Evolutionary conservation across 2,888 invertebrate species (phyloP).

Genomic region (Pollenia angustigena): DNA sequence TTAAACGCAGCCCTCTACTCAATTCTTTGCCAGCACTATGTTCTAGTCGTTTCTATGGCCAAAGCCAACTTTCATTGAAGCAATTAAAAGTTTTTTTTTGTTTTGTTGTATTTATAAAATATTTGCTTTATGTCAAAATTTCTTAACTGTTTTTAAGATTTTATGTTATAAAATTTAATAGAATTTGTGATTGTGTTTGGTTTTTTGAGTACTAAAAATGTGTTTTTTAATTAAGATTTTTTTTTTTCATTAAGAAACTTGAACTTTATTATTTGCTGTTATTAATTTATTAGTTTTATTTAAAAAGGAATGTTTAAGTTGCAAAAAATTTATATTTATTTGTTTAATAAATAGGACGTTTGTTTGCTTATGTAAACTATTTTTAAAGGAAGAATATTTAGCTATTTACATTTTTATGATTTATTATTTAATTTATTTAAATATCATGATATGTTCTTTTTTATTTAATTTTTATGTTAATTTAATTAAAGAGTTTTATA

Average conservation of each 20-base stretch:
- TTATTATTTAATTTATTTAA: constrained; percentile 20
- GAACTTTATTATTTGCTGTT: constrained; percentile 30
- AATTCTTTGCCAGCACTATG: too few relatives aligned
- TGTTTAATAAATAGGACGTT: constrained; percentile 24
- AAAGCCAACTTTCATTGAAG: background rate
- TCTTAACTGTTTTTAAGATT: background rate
- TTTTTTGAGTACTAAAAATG: constrained; percentile 58
- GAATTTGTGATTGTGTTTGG: constrained; percentile 17
- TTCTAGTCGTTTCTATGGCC: too few relatives aligned
- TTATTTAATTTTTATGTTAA: constrained; percentile 1
- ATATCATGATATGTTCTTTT: constrained; percentile 67
- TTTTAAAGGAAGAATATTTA: constrained; percentile 23
- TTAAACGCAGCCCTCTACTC: too few relatives aligned
- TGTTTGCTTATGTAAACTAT: constrained; percentile 10
- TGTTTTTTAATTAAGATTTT: constrained; percentile 50
- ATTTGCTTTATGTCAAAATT: background rate
- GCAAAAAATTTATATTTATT: constrained; percentile 53
- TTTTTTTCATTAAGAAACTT: constrained; percentile 63
- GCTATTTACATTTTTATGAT: constrained; percentile 53
- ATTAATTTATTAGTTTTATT: background rate
- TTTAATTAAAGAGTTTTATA: constrained; percentile 26
- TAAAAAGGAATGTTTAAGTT: constrained; percentile 70
- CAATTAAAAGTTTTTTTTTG: background rate
- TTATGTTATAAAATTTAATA: constrained; percentile 34
- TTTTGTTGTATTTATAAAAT: background rate